Percentiles rank a stretch among this genome's conserved stretches.
phyloP scores from a whole-genome alignment of 1,140 invertebrate genomes.

The Vanessa tameamea region DNA sequence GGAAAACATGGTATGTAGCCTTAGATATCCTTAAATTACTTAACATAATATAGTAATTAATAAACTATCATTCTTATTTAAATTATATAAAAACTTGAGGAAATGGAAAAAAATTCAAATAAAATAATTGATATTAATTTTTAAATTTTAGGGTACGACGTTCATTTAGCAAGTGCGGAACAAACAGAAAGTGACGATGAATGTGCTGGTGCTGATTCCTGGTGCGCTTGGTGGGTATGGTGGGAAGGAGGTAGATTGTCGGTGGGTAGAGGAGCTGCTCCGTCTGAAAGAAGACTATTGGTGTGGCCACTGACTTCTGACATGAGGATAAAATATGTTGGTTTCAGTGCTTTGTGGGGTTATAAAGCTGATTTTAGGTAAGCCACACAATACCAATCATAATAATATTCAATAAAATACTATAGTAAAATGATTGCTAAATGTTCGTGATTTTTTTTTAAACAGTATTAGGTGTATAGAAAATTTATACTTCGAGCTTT shows the following conservation, averaged over 20 bases:
- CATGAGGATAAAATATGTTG: constrained; percentile 82
- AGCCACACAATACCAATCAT: not conserved
- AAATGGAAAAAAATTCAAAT: too few species aligned
- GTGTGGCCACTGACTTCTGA: constrained; percentile 82
- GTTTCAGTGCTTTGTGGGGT: constrained; percentile 83
- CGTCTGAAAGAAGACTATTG: constrained; percentile 75
- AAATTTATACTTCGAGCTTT: too few species aligned
- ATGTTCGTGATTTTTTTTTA: too few species aligned
- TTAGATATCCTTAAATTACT: not conserved
- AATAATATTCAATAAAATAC: not conserved
- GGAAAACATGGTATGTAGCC: constrained; percentile 82
- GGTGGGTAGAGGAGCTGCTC: constrained; percentile 80
- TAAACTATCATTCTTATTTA: too few species aligned
- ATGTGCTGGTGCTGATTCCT: constrained; percentile 72
- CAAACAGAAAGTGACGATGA: constrained; percentile 77
- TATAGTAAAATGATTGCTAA: too few species aligned
- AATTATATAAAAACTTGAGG: too few species aligned
- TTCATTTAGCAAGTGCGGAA: constrained; percentile 80
- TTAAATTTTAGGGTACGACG: constrained; percentile 81
- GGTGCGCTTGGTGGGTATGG: constrained; percentile 83
- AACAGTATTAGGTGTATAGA: too few species aligned
- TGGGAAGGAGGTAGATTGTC: constrained; percentile 82
- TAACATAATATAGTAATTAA: too few species aligned
- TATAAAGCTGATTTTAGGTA: constrained; percentile 84
- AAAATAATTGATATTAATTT: not conserved